Evolutionary conservation across 2,797 vertebrate species (phyloP).

Genomic region (Neomorphus geoffroyi): DNA sequence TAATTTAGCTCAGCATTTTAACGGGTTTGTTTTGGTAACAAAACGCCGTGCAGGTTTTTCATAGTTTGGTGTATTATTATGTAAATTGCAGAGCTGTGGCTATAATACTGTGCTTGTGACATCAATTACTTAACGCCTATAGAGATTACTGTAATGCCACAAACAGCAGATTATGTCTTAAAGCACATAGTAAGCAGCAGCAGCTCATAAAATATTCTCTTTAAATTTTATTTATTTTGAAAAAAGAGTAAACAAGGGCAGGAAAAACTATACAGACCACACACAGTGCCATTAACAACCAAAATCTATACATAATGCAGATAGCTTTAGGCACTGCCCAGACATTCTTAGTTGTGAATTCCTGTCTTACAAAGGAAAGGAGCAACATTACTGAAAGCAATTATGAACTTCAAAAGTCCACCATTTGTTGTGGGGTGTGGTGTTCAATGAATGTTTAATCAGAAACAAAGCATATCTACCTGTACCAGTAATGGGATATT

Average conservation of each 20-base stretch:
- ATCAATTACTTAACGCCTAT: slow-evolving; percentile 63
- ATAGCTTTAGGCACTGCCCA: neutral
- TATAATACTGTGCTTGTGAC: slow-evolving; percentile 61
- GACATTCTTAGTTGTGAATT: neutral
- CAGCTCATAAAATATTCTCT: slow-evolving; percentile 54
- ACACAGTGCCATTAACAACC: slow-evolving; percentile 16
- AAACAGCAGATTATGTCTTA: slow-evolving; percentile 47
- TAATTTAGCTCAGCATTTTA: neutral
- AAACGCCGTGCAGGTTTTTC: slow-evolving; percentile 16
- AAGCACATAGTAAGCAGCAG: slow-evolving; percentile 43
- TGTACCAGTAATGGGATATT: slow-evolving; percentile 64
- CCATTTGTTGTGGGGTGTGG: neutral
- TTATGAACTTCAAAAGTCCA: slow-evolving; percentile 30
- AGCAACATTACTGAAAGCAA: slow-evolving; percentile 4
- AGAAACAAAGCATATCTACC: slow-evolving; percentile 63
- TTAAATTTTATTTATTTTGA: slow-evolving; percentile 43
- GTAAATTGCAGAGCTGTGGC: slow-evolving; percentile 54
- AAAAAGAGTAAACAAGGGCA: slow-evolving; percentile 25
- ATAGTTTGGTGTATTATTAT: slow-evolving; percentile 47
- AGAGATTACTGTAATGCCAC: slow-evolving; percentile 53
- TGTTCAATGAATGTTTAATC: slow-evolving; percentile 60
- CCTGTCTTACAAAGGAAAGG: neutral
- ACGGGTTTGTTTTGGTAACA: slow-evolving; percentile 49
- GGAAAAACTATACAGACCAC: neutral
- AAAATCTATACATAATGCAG: neutral